Base-by-base conservation (phyloP, 2,888 invertebrate genomes). In the Pseudococcus jackbeardsleyi region DNA sequence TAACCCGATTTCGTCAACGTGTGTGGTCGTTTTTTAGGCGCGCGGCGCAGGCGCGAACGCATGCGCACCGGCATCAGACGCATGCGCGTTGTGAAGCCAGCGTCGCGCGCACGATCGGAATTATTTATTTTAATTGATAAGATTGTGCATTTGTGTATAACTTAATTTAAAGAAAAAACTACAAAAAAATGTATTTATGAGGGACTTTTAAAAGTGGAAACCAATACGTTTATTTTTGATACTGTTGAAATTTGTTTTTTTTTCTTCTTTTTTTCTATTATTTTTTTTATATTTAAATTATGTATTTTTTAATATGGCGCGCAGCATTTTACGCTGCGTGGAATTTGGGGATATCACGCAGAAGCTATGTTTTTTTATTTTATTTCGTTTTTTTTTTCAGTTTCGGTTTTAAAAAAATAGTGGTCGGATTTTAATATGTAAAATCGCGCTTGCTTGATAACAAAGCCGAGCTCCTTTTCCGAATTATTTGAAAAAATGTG, bases 181-280 rank as follows among this genome's bases (percentile, higher is more conserved):
- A 19, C 42, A 79, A 79, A 79, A 79, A 79, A 79, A n/a, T 59
- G 59, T 59, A 33, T 33, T 68, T 72, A 72, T 64, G 88, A 88
- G 88, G 88, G 85, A 88, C 85, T 88, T 85, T 88, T 88, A 88
- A 88, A 88, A 88, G 88, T 88, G 88, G 85, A 88, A 88, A 88
- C 82, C 85, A 85, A 88, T 84, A 84, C 88, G 88, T 88, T 88
- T 85, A 84, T 88, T 88, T 85, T 85, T 88, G 84, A 88, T 85
- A 88, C 84, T 87, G 87, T 87, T 79, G 79, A 79, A 79, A 79
- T 79, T 79, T 39, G 79, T 87, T 87, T 77, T 84, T 88, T 68
- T 72, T 79, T 88, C 19, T 88, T 82, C 8, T 88, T 85, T 88
- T 84, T 72, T 88, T 88, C 64, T 88, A 46, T 46, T 85, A 59